Percentiles rank a stretch among this genome's conserved stretches.
phyloP scores from a whole-genome alignment of 2,797 vertebrate species.

The Poecilia picta region DNA sequence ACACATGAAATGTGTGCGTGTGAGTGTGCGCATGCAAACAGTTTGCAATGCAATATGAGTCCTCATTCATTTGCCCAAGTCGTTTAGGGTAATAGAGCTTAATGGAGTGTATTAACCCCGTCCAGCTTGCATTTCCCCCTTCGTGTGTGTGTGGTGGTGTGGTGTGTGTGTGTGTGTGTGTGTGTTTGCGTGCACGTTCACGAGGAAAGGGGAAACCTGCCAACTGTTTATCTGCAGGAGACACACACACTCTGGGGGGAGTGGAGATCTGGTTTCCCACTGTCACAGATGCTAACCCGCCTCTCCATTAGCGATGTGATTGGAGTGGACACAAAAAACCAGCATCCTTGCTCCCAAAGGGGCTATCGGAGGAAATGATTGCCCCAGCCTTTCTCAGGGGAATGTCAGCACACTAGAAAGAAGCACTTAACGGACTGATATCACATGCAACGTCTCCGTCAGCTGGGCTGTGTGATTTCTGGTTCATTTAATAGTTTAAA shows the following conservation, averaged over 20 bases:
- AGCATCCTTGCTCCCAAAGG: conserved; percentile 71
- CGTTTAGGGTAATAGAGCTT: conserved; percentile 84
- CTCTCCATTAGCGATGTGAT: conserved; percentile 80
- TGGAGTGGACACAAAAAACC: conserved; percentile 80
- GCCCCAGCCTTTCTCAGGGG: conserved; percentile 62
- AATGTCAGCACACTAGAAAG: conserved; percentile 57
- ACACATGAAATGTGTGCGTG: conserved; percentile 56
- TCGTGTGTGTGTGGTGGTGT: conserved; percentile 11
- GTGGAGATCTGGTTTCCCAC: conserved; percentile 75
- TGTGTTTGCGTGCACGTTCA: conserved; percentile 45
- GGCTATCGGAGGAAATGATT: conserved; percentile 76
- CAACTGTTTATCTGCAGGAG: conserved; percentile 75
- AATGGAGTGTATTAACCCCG: conserved; percentile 83
- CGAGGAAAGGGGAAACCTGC: conserved; percentile 66
- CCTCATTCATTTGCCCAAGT: conserved; percentile 76
- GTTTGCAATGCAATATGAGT: conserved; percentile 64
- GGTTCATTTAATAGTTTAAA: conserved; percentile 53
- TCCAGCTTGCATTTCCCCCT: conserved; percentile 67
- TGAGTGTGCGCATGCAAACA: conserved; percentile 31
- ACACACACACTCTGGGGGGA: conserved; percentile 44
- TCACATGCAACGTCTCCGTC: conserved; percentile 56
- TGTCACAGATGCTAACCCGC: conserved; percentile 79
- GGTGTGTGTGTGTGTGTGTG: conserved; percentile 47
- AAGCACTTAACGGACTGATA: conserved; percentile 73
- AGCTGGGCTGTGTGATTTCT: conserved; percentile 33